Base-by-base conservation (phyloP, 2,113 vertebrate genomes). In the Herpetotheres cachinnans region DNA sequence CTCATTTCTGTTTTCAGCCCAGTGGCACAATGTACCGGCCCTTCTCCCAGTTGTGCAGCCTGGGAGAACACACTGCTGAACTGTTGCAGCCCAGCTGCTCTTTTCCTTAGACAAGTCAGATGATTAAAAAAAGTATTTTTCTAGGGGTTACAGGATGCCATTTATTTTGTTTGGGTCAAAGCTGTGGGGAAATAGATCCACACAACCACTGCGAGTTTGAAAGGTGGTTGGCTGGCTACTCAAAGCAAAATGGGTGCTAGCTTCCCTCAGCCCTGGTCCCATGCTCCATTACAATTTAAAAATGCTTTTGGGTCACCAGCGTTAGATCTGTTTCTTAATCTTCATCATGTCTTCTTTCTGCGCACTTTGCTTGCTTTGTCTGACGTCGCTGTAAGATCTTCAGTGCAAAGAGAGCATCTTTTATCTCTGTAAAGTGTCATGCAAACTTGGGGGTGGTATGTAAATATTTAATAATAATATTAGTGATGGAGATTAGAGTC, bases 401-500 rank as follows among this genome's bases (percentile, higher is more conserved):
- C 80, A 74, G 86, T 56, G 77, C 77, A 56, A 54, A 70, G 65
- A 82, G 24, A 71, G 49, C 42, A 78, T 49, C 92, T 97, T 97
- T 95, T 85, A 91, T 93, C 97, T 96, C 81, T 30, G 27, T 34
- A 67, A 78, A 86, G 76, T 85, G 83, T 82, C 70, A 65, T 29
- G 49, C 66, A 82, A 89, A 91, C 66, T 85, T 95, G 42, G 74
- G 74, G 92, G 70, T 69, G 54, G 56, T 32, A 56, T 0, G 25
- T 97, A 87, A 97, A 97, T 95, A 95, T 95, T 96, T 97, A 92
- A 95, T 96, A 90, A 88, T 96, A 94, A 82, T 95, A 95, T 84
- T 92, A 93, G 62, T 34, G 73, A 79, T 85, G 73, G 82, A 86
- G 82, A 54, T 88, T 29, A 58, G 72, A 86, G 80, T 95, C 86